Conservation (phyloP, 2,888 invertebrate genomes). For the Sericinus montela region DNA sequence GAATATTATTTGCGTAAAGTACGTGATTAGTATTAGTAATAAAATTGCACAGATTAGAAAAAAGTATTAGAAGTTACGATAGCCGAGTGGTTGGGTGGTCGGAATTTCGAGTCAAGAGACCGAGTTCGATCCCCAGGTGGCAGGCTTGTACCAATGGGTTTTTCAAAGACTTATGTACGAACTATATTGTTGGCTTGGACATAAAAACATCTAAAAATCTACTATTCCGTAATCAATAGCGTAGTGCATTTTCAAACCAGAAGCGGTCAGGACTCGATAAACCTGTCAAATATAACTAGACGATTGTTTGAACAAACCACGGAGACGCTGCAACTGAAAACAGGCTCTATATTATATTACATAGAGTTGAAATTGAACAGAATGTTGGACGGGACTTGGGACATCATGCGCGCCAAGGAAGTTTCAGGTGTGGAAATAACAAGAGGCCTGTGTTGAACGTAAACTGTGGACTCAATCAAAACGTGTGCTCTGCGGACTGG, state of each 20-base stretch:
- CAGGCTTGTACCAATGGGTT: too few relatives aligned
- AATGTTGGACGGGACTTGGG: slow-evolving; percentile 7
- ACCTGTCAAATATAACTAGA: slow-evolving; percentile 42
- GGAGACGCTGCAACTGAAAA: slow-evolving; percentile 8
- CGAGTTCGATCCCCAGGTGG: too few relatives aligned
- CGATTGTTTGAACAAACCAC: slow-evolving; percentile 35
- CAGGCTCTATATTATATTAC: accelerated
- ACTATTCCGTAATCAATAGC: background rate
- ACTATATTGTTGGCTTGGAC: too few relatives aligned
- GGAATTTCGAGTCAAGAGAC: too few relatives aligned
- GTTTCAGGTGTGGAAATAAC: slow-evolving; percentile 50
- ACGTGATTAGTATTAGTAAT: too few relatives aligned
- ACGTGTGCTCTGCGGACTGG: slow-evolving; percentile 23
- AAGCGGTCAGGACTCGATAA: slow-evolving; percentile 38
- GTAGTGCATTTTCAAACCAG: slow-evolving; percentile 24
- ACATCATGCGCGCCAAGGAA: slow-evolving; percentile 23
- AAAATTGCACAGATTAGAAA: too few relatives aligned
- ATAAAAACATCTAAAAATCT: background rate
- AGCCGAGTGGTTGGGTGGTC: too few relatives aligned
- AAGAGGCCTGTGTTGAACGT: slow-evolving; percentile 45
- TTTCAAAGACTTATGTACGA: too few relatives aligned
- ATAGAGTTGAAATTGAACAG: slow-evolving; percentile 23
- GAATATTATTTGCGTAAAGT: too few relatives aligned
- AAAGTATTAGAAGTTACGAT: too few relatives aligned
- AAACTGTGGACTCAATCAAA: slow-evolving; percentile 54